Evolutionary conservation across 2,113 vertebrate genomes (phyloP).

Genomic region (Poeciliopsis turrubarensis): DNA sequence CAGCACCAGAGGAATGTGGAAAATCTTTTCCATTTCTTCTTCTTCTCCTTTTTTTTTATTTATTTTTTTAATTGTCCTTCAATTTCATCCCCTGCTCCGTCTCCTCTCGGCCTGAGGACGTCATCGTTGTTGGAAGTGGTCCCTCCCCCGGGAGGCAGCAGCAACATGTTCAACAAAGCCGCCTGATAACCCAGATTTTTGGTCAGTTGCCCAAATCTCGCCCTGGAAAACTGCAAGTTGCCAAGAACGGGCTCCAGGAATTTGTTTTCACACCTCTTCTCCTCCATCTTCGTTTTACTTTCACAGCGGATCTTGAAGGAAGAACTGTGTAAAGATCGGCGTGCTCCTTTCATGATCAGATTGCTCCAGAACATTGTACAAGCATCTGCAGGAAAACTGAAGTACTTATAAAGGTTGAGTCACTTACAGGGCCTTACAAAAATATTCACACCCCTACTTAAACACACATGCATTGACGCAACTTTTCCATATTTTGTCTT

Average conservation of each 20-base stretch:
- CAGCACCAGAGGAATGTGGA: slow-evolving; percentile 65
- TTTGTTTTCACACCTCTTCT: slow-evolving; percentile 31
- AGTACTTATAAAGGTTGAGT: slow-evolving; percentile 6
- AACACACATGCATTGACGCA: neutral
- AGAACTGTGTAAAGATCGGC: slow-evolving; percentile 36
- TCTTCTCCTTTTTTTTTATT: neutral
- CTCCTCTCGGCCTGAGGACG: slow-evolving; percentile 24
- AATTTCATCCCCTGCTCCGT: slow-evolving; percentile 35
- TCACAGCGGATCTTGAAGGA: slow-evolving; percentile 30
- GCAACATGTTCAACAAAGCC: slow-evolving; percentile 25
- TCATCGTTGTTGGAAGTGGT: slow-evolving; percentile 41
- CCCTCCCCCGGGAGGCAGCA: slow-evolving; percentile 33
- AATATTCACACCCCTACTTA: neutral
- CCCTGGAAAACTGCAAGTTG: neutral
- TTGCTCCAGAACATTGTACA: slow-evolving; percentile 19
- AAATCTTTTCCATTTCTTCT: neutral
- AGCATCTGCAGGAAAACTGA: slow-evolving; percentile 9
- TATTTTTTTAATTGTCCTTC: slow-evolving; percentile 16
- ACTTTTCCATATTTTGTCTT: neutral
- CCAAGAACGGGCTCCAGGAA: slow-evolving; percentile 5
- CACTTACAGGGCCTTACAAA: neutral
- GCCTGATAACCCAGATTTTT: neutral
- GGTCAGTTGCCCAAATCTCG: neutral
- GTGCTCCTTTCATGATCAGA: slow-evolving; percentile 36
- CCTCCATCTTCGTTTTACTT: slow-evolving; percentile 21